A percentile compares a stretch with the other conserved stretches of the same genome.
Conservation (phyloP, 2,797 vertebrate species). For the Florisuga fusca region DNA sequence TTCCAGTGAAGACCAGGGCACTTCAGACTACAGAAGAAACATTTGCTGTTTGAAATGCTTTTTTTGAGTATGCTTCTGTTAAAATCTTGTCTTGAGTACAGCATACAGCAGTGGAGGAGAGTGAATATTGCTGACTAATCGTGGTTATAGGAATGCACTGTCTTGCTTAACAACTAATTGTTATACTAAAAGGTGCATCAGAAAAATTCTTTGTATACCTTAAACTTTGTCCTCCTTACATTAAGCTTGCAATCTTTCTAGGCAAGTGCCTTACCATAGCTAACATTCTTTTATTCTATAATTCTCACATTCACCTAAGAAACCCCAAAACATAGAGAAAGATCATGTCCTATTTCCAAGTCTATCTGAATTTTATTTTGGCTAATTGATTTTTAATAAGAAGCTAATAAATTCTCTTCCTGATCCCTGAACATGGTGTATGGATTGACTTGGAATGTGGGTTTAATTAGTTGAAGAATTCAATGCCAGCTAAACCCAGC, state of each 20-base stretch:
- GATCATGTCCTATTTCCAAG: neutral
- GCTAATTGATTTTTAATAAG: neutral
- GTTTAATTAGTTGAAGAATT: neutral
- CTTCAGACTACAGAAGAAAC: neutral
- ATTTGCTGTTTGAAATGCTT: neutral
- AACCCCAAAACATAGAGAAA: neutral
- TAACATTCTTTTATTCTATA: no score
- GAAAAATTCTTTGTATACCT: neutral
- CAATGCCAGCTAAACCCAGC: neutral
- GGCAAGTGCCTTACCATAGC: no score
- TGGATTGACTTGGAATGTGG: neutral
- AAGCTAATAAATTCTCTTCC: neutral
- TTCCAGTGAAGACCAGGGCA: neutral
- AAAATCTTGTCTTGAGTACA: neutral
- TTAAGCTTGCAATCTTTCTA: neutral
- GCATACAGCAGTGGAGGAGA: neutral
- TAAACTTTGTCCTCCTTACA: neutral
- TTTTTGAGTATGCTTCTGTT: fast-evolving
- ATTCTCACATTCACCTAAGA: neutral
- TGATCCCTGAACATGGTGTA: neutral
- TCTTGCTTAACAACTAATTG: neutral
- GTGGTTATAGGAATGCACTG: neutral
- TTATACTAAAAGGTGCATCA: neutral
- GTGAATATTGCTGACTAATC: neutral
- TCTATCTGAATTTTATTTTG: neutral